Base-by-base conservation (phyloP, 2,797 vertebrate genomes). In the Bovichtus diacanthus region DNA sequence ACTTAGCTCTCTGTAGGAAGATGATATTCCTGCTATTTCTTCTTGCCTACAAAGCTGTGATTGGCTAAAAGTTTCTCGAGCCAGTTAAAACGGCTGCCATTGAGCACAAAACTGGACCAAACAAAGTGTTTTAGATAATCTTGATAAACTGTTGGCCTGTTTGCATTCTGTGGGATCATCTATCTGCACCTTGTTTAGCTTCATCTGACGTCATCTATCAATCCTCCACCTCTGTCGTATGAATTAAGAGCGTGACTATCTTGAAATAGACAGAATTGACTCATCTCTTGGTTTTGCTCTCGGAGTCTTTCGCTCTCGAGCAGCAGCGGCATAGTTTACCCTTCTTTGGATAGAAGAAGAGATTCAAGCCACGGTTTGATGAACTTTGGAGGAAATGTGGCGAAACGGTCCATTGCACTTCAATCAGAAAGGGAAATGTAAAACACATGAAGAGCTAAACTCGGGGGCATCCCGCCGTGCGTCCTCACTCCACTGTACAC, bases 391-490 rank as follows among this genome's bases (percentile, higher is more conserved):
- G 66, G 78, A 91, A 88, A 82, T 87, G 90, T 82, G 83, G 87
- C 80, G 74, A 76, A 79, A 76, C 19, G 75, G 79, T 87, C 74
- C 79, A 88, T 82, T 92, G 91, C 90, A 90, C 88, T 87, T 93
- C 78, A 91, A 56, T 91, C 89, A 82, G 74, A 86, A 91, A 63
- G 68, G 91, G 91, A 93, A 93, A 94, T 91, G 86, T 84, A 90
- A 93, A 94, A 90, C 92, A 93, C 78, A 73, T 74, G 86, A 90
- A 64, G 78, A 93, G 68, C 88, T 84, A 76, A 89, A 83, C 64
- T 74, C 74, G 81, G 56, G 56, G 56, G 58, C 39, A 23, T 73
- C 75, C 39, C 43, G 65, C 51, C 51, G 9, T 50, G 29, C 16
- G 5, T 78, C 56, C 69, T 64, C 69, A 8, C 66, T 31, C 18